These are phyloP conservation scores for Eulithis prunata DNA, from an alignment of 2,888 invertebrate genomes.

Conservation along the genomic window DNA sequence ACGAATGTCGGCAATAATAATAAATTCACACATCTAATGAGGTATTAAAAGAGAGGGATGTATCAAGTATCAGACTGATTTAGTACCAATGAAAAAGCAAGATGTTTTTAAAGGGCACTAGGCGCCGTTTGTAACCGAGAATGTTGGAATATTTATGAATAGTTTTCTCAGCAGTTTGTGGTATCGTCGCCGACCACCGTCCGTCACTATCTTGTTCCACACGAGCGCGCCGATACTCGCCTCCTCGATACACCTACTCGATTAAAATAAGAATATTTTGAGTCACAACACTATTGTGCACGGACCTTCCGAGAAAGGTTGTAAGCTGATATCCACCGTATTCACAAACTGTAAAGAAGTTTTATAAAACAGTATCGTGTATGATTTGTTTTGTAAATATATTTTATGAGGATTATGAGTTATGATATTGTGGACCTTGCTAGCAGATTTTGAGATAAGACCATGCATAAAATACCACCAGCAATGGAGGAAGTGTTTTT, in stretches of 20 bases:
- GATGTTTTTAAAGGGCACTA: slow-evolving; percentile 4
- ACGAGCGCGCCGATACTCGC: slow-evolving; percentile 72
- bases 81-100: slow-evolving; percentile 6
- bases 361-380: slow-evolving; percentile 40
- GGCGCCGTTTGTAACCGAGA: slow-evolving; percentile 41
- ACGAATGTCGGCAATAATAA: slow-evolving; percentile 34
- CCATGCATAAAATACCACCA: not conserved
- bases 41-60: slow-evolving; percentile 18
- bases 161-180: slow-evolving; percentile 60
- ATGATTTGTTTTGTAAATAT: slow-evolving; percentile 35
- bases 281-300: slow-evolving; percentile 71
- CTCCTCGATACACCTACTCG: slow-evolving; percentile 73
- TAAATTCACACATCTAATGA: slow-evolving; percentile 41
- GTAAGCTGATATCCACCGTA: slow-evolving; percentile 50
- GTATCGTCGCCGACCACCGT: slow-evolving; percentile 67
- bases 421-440: slow-evolving; percentile 19
- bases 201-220: slow-evolving; percentile 81
- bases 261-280: slow-evolving; percentile 79
- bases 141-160: slow-evolving; percentile 63
- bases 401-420: slow-evolving; percentile 30
- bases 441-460: slow-evolving; percentile 22
- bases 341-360: slow-evolving; percentile 49
- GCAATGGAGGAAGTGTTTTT: not conserved
- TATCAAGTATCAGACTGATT: slow-evolving; percentile 12
- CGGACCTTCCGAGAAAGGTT: slow-evolving; percentile 61